phyloP scores from a whole-genome alignment of 2,888 invertebrate species.

The Conchocele bisecta region DNA sequence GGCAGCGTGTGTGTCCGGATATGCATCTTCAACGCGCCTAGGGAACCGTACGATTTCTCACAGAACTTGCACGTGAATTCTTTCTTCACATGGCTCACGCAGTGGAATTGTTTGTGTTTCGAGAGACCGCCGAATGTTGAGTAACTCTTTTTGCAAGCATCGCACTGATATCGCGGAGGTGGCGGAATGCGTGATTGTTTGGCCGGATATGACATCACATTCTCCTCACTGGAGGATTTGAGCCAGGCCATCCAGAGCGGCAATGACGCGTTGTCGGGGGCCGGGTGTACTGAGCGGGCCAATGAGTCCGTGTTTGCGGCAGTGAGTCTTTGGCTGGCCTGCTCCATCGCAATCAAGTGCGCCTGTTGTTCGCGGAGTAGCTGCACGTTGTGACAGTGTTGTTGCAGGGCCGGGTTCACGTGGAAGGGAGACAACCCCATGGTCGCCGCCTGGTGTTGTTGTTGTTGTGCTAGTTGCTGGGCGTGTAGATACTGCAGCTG shows the following conservation, averaged over 20 bases:
- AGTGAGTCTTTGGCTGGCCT: constrained; percentile 8
- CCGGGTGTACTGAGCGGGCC: neutral
- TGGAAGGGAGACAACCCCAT: constrained; percentile 20
- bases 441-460: constrained; percentile 10
- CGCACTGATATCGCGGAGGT: constrained; percentile 90
- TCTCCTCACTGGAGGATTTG: constrained; percentile 30
- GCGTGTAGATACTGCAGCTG: constrained; percentile 42
- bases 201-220: constrained; percentile 40
- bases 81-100: constrained; percentile 92
- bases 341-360: constrained; percentile 36
- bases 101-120: constrained; percentile 98
- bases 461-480: constrained; percentile 40
- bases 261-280: constrained; percentile 17
- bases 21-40: constrained; percentile 99
- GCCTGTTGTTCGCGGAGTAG: constrained; percentile 44
- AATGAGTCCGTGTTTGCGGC: neutral
- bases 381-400: constrained; percentile 33
- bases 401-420: constrained; percentile 8
- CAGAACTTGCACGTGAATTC: constrained; percentile 98
- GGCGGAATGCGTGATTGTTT: constrained; percentile 51
- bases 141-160: constrained; percentile 96
- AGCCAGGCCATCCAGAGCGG: constrained; percentile 50
- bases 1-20: constrained; percentile 98
- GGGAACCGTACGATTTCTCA: constrained; percentile 96
- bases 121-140: constrained; percentile 97